Evolutionary conservation across 2,888 invertebrate species (phyloP).

Genomic region (Drosophila conformis): DNA sequence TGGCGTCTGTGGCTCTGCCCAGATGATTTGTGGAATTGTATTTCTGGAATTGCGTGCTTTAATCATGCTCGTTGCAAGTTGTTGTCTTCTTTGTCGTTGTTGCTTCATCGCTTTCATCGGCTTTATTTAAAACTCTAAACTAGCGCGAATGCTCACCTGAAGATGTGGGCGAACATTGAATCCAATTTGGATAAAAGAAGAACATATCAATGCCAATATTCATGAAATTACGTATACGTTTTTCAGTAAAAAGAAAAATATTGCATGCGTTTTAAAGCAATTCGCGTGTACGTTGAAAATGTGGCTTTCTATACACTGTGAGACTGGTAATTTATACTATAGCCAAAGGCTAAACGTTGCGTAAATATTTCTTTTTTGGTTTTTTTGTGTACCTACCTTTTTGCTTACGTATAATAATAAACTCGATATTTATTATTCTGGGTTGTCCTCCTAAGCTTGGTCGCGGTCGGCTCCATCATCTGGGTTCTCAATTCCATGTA

Average conservation of each 20-base stretch:
- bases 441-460: background rate
- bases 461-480: background rate
- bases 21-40: slow-evolving; percentile 51
- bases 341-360: background rate
- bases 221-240: background rate
- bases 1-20: slow-evolving; percentile 51
- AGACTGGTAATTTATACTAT: background rate
- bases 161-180: slow-evolving; percentile 5
- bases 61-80: slow-evolving; percentile 26
- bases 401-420: background rate
- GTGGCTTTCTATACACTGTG: background rate
- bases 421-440: background rate
- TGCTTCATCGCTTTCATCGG: slow-evolving; percentile 32
- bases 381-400: background rate
- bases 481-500: background rate
- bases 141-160: slow-evolving; percentile 43
- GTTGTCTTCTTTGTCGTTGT: slow-evolving; percentile 21
- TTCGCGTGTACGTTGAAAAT: background rate
- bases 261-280: background rate
- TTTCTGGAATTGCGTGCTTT: slow-evolving; percentile 40
- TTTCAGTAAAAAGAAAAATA: background rate
- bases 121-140: slow-evolving; percentile 47
- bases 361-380: background rate
- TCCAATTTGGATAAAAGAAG: background rate
- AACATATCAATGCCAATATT: background rate